phyloP scores from a whole-genome alignment of 2,113 vertebrate genomes.

The Dicentrarchus labrax region DNA sequence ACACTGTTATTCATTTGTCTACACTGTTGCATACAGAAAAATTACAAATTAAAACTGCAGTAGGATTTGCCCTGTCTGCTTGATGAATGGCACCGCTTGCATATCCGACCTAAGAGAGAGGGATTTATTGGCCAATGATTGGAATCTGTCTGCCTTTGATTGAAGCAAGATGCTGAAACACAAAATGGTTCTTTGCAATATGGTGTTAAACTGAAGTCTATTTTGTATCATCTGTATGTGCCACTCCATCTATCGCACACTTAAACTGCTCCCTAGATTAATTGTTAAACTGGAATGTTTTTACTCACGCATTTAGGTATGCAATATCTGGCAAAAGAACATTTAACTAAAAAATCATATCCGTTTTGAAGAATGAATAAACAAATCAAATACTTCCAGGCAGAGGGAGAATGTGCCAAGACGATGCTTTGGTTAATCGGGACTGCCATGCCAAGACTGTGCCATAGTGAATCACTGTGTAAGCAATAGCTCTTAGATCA shows the following conservation, averaged over 20 bases:
- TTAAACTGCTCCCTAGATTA: conserved; percentile 7
- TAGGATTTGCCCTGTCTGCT: conserved; percentile 6
- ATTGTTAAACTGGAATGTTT: neutral
- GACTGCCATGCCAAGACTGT: conserved; percentile 15
- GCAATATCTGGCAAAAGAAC: neutral
- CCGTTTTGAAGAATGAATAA: conserved; percentile 10
- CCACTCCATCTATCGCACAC: neutral
- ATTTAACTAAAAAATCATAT: neutral
- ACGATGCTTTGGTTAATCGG: conserved; percentile 22
- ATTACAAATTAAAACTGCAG: conserved; percentile 2
- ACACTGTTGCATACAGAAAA: neutral
- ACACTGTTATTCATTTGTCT: neutral
- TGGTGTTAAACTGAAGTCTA: neutral
- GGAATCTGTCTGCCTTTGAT: conserved; percentile 53
- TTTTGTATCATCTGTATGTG: conserved; percentile 21
- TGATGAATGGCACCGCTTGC: conserved; percentile 34
- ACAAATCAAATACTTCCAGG: conserved; percentile 31
- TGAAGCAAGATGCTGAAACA: conserved; percentile 53
- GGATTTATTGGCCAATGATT: conserved; percentile 44
- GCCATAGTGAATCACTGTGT: conserved; percentile 31
- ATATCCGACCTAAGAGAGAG: conserved; percentile 30
- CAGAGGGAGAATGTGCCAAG: conserved; percentile 10
- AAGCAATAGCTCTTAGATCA: conserved; percentile 39
- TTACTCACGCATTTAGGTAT: neutral
- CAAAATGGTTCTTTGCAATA: conserved; percentile 35